phyloP scores from a whole-genome alignment of 2,113 vertebrate species.

The Cyprinus carpio region DNA sequence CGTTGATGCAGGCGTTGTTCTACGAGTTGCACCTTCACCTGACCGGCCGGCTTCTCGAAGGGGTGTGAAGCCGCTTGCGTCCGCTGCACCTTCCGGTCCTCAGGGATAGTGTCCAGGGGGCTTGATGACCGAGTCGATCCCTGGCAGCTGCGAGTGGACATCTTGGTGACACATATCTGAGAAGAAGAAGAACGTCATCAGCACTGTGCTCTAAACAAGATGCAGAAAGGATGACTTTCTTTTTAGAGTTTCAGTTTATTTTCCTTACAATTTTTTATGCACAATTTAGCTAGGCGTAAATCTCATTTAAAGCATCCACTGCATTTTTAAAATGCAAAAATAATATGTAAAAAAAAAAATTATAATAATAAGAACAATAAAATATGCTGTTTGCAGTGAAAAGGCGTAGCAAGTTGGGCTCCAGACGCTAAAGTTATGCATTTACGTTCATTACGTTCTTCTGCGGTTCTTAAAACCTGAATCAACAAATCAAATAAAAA shows the following conservation, averaged over 20 bases:
- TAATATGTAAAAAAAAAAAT: neutral
- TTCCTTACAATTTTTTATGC: no score
- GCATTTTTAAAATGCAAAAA: neutral
- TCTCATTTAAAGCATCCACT: neutral
- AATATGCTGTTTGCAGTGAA: neutral
- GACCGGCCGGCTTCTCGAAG: slow-evolving; percentile 90
- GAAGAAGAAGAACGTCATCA: slow-evolving; percentile 56
- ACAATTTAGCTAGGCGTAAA: neutral
- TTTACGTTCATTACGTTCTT: no score
- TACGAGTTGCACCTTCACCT: slow-evolving; percentile 97
- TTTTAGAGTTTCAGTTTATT: no score
- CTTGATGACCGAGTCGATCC: slow-evolving; percentile 93
- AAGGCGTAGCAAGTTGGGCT: no score
- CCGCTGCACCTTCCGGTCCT: slow-evolving; percentile 95
- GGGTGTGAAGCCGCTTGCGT: slow-evolving; percentile 95
- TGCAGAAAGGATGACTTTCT: neutral
- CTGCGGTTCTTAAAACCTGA: no score
- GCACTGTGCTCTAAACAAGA: neutral
- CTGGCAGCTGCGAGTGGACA: slow-evolving; percentile 96
- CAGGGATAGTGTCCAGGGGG: slow-evolving; percentile 97
- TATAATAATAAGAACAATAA: neutral
- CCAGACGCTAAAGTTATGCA: no score
- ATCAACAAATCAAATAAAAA: no score
- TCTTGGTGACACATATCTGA: slow-evolving; percentile 99
- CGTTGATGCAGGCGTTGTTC: slow-evolving; percentile 95